A percentile compares a stretch with the other conserved stretches of the same genome.
Evolutionary conservation across 2,888 invertebrate genomes (phyloP).

Genomic region (Conchocele bisecta): DNA sequence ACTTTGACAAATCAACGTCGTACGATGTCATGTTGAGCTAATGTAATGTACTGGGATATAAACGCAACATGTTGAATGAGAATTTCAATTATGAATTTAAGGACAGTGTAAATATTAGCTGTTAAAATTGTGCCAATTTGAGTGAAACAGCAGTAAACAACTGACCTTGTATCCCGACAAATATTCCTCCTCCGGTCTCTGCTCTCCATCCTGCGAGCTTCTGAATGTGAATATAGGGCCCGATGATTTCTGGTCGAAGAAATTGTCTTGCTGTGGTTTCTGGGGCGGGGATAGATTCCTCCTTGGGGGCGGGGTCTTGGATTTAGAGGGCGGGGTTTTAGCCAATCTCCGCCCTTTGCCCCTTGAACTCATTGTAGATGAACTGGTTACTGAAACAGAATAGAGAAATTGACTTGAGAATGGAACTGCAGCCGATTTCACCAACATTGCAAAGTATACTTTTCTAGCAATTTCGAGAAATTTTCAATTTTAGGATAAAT

Average conservation of each 20-base stretch:
- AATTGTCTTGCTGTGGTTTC: slow-evolving; percentile 52
- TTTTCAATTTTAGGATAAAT: too few relatives aligned
- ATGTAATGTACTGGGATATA: too few relatives aligned
- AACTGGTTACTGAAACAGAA: background rate
- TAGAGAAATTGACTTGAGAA: too few relatives aligned
- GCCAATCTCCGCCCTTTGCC: background rate
- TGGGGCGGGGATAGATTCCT: slow-evolving; percentile 54
- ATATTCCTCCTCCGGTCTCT: slow-evolving; percentile 61
- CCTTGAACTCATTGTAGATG: background rate
- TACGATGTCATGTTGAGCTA: too few relatives aligned
- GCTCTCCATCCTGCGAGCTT: slow-evolving; percentile 48
- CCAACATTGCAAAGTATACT: too few relatives aligned
- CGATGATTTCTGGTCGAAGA: slow-evolving; percentile 53
- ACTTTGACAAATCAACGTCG: too few relatives aligned
- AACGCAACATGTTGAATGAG: too few relatives aligned
- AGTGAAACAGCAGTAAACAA: background rate
- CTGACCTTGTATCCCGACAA: slow-evolving; percentile 72
- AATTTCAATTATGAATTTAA: too few relatives aligned
- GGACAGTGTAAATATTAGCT: too few relatives aligned
- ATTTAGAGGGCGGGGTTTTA: slow-evolving; percentile 30
- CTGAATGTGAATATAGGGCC: slow-evolving; percentile 72
- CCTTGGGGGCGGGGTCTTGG: slow-evolving; percentile 39
- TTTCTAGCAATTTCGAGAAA: too few relatives aligned
- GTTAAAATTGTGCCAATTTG: background rate
- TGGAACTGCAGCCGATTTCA: too few relatives aligned